These are phyloP conservation scores for Formica exsecta DNA, from an alignment of 1,140 invertebrate species.

Conservation along the genomic window DNA sequence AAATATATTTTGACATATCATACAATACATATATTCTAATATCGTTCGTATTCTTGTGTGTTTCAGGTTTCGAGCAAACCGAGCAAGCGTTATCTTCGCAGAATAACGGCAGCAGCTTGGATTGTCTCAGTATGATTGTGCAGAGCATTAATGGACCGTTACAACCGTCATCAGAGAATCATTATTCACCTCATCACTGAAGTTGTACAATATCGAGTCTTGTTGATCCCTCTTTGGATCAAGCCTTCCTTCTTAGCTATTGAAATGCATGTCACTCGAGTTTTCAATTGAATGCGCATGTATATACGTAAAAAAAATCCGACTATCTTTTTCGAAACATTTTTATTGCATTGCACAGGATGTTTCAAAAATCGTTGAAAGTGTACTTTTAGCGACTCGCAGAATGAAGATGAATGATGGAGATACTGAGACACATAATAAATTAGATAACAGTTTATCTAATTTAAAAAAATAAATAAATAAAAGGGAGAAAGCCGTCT, in stretches of 20 bases:
- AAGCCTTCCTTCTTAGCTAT: neutral
- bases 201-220: constrained; percentile 69
- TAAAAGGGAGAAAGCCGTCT: neutral
- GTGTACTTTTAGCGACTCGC: neutral
- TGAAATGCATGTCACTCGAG: constrained; percentile 10
- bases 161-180: constrained; percentile 63
- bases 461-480: neutral
- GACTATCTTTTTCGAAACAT: neutral
- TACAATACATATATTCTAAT: neutral
- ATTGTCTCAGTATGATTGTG: constrained; percentile 89
- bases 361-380: constrained; percentile 7
- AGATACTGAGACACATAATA: neutral
- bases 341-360: neutral
- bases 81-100: constrained; percentile 80
- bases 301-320: neutral
- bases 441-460: neutral
- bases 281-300: neutral
- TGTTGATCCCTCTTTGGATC: constrained; percentile 14
- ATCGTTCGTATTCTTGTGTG: constrained; percentile 66
- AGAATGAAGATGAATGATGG: neutral
- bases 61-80: constrained; percentile 86
- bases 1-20: no score
- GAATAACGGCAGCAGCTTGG: constrained; percentile 87
- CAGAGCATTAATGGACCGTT: constrained; percentile 87
- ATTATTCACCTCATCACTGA: constrained; percentile 76